Evolutionary conservation across 1,140 invertebrate species (phyloP).

Genomic region (Orius insidiosus): DNA sequence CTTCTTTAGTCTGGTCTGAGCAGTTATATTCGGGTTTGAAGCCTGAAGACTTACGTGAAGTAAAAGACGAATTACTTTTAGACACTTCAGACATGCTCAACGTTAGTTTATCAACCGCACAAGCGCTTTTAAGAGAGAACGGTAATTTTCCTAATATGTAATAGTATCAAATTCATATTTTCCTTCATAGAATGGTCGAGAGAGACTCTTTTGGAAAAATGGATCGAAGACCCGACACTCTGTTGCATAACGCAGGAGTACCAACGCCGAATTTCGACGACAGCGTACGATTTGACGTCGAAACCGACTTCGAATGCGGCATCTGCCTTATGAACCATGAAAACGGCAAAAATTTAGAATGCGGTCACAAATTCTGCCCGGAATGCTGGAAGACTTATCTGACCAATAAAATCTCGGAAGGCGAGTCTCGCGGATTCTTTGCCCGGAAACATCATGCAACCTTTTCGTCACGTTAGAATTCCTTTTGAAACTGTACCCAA

Average conservation of each 20-base stretch:
- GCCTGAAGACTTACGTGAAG: slow-evolving; percentile 54
- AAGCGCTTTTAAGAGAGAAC: slow-evolving; percentile 49
- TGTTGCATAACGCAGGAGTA: slow-evolving; percentile 51
- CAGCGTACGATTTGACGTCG: background rate
- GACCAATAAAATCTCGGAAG: slow-evolving; percentile 40
- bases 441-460: slow-evolving; percentile 46
- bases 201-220: slow-evolving; percentile 46
- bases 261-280: slow-evolving; percentile 27
- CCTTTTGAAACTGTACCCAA: slow-evolving; percentile 47
- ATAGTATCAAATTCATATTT: background rate
- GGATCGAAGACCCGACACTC: slow-evolving; percentile 46
- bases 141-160: slow-evolving; percentile 28
- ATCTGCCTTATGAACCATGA: slow-evolving; percentile 35
- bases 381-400: slow-evolving; percentile 50
- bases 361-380: slow-evolving; percentile 45
- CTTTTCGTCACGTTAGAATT: slow-evolving; percentile 48
- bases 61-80: slow-evolving; percentile 52
- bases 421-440: slow-evolving; percentile 48
- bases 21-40: slow-evolving; percentile 45
- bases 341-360: slow-evolving; percentile 31
- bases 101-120: slow-evolving; percentile 52
- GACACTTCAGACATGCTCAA: slow-evolving; percentile 60
- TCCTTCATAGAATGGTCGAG: slow-evolving; percentile 46
- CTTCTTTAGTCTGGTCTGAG: slow-evolving; percentile 22
- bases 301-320: slow-evolving; percentile 35